Evolutionary conservation across 1,140 invertebrate genomes (phyloP).

Genomic region (Pissodes strobi): DNA sequence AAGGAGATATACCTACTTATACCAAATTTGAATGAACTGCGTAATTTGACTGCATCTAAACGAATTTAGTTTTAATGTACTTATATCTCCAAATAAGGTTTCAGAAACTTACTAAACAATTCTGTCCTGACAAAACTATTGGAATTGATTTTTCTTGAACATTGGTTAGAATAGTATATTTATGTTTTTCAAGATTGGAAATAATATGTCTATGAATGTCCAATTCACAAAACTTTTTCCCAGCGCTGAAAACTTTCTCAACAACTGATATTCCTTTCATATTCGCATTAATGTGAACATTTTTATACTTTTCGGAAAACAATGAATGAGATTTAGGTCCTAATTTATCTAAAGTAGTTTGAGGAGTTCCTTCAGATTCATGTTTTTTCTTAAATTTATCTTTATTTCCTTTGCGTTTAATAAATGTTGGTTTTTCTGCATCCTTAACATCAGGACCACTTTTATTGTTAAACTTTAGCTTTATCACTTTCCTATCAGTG

Average conservation of each 20-base stretch:
- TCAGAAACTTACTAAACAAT: conserved; percentile 80
- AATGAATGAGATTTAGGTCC: conserved; percentile 39
- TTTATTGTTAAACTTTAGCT: not conserved
- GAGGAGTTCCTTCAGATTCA: conserved; percentile 4
- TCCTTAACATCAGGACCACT: not conserved
- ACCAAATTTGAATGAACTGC: too few relatives aligned
- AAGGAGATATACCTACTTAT: too few relatives aligned
- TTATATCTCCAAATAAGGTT: too few relatives aligned
- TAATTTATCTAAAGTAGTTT: conserved; percentile 24
- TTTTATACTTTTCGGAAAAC: conserved; percentile 48
- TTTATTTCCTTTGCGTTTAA: conserved; percentile 50
- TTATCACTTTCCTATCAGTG: not conserved
- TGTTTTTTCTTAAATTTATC: conserved; percentile 43
- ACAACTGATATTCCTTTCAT: conserved; percentile 64
- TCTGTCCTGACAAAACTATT: conserved; percentile 73
- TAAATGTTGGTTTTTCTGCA: conserved; percentile 13
- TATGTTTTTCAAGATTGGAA: conserved; percentile 77
- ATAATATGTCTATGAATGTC: conserved; percentile 74
- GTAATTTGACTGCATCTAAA: too few relatives aligned
- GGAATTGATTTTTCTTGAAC: conserved; percentile 87
- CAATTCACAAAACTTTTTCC: conserved; percentile 67
- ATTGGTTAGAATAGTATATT: conserved; percentile 76
- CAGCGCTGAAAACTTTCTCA: conserved; percentile 72
- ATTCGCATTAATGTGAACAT: conserved; percentile 45
- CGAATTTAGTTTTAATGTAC: too few relatives aligned